phyloP scores from a whole-genome alignment of 2,113 vertebrate species.

The Corvus moneduloides region DNA sequence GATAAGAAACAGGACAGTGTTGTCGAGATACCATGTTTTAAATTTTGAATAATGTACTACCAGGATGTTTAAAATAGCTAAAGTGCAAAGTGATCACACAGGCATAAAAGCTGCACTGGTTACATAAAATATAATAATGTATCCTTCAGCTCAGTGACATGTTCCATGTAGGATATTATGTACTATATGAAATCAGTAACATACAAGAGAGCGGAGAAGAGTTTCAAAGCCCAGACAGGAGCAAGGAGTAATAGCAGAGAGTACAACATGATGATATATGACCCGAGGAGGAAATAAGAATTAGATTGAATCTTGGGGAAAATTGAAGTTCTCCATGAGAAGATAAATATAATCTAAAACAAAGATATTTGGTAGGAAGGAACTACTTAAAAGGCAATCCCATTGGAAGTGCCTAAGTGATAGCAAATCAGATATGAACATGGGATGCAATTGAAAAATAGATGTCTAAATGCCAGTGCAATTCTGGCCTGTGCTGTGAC shows the following conservation, averaged over 20 bases:
- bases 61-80: background rate
- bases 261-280: background rate
- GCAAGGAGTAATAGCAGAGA: background rate
- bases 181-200: background rate
- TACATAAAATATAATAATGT: slow-evolving; percentile 4
- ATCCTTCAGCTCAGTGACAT: background rate
- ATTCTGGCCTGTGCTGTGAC: background rate
- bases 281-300: slow-evolving; percentile 14
- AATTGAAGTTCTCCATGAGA: background rate
- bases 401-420: background rate
- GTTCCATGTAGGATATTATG: background rate
- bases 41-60: background rate
- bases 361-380: background rate
- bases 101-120: background rate
- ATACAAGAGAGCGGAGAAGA: background rate
- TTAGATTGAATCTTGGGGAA: background rate
- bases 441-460: background rate
- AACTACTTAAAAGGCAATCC: background rate
- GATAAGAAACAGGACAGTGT: background rate
- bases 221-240: background rate
- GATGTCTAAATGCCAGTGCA: background rate
- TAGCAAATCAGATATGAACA: background rate
- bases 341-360: slow-evolving; percentile 1
- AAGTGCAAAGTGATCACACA: background rate
- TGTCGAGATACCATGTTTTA: slow-evolving; percentile 11